phyloP scores from a whole-genome alignment of 2,113 vertebrate species.

The Narcine bancroftii region DNA sequence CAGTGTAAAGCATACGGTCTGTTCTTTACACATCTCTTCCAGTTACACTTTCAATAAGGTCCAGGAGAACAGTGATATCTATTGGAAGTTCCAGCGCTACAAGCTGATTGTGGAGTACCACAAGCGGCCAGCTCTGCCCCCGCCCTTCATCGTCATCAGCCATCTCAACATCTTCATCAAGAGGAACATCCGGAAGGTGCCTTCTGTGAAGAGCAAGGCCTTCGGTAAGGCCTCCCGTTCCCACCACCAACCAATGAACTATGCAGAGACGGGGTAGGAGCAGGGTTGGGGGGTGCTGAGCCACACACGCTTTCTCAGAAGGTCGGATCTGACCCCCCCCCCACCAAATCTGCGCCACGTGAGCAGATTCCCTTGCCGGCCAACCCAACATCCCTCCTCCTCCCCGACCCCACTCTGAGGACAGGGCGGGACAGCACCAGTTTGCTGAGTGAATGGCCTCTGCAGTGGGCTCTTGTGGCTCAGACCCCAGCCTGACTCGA shows the following conservation, averaged over 20 bases:
- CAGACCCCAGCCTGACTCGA: too few species aligned
- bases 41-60: slow-evolving; percentile 78
- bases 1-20: too few species aligned
- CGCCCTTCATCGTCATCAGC: slow-evolving; percentile 74
- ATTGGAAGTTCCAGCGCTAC: slow-evolving; percentile 84
- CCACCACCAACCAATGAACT: not conserved
- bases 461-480: too few species aligned
- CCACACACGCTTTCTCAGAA: too few species aligned
- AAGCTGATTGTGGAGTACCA: slow-evolving; percentile 78
- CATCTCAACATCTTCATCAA: slow-evolving; percentile 65
- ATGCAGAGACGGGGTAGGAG: not conserved
- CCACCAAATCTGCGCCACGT: too few species aligned
- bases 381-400: too few species aligned
- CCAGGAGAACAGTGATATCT: slow-evolving; percentile 71
- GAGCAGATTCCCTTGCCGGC: too few species aligned
- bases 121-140: slow-evolving; percentile 66
- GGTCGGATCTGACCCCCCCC: not conserved
- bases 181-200: slow-evolving; percentile 47
- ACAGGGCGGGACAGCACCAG: too few species aligned
- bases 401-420: too few species aligned
- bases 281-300: not conserved
- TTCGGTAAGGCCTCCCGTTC: slow-evolving; percentile 50
- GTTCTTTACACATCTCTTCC: slow-evolving; percentile 18
- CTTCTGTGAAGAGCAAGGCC: slow-evolving; percentile 46
- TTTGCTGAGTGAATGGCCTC: too few species aligned